Evolutionary conservation across 2,888 invertebrate species (phyloP), one percentile per base, ranked within the genome.

Genomic region (Cotesia congregata): DNA sequence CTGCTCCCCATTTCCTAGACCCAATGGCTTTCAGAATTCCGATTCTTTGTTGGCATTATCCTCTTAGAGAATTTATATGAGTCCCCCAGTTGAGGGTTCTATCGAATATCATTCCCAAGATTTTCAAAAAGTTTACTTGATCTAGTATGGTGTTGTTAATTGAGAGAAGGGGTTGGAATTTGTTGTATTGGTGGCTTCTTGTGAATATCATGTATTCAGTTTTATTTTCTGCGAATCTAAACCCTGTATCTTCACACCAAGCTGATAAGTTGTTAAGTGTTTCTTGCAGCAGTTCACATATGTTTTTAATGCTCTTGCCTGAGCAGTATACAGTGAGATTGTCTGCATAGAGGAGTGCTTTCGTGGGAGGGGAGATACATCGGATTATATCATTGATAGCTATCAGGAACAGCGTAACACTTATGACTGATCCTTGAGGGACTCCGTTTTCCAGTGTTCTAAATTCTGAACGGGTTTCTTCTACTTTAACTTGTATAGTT

Each of bases 101-200:
- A 69, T 81, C 77, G 62, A 79, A 78, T 0, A 41, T 76, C 15
- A 80, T 39, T 15, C 74, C 76, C 9, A 78, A 73, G 6, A 78
- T 67, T 69, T 72, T 78, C 0, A 77, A 50, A 3, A 41, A 7
- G 1, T 77, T 17, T 0, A 41, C 40, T 40, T 12, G n/a, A 64
- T 40, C 12, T n/a, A 77, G 50, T 7, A 6, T 9, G 1, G 40
- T 3, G 3, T 61, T 50, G 6, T 20, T 9, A 0, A 76, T 20
- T 5, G 2, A 12, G 6, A 74, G 74, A 12, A 6, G 12, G 7
- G 50, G 50, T 50, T 50, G 50, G 9, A 50, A 4, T 9, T 4
- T 50, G 50, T 6, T 50, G 12, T 5, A 5, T 50, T 50, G 2
- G 12, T 12, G 50, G 50, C 50, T 50, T 50, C 12, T 50, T 3